These are phyloP conservation scores for Venusia cambrica DNA, from an alignment of 2,888 invertebrate genomes.

Conservation along the genomic window DNA sequence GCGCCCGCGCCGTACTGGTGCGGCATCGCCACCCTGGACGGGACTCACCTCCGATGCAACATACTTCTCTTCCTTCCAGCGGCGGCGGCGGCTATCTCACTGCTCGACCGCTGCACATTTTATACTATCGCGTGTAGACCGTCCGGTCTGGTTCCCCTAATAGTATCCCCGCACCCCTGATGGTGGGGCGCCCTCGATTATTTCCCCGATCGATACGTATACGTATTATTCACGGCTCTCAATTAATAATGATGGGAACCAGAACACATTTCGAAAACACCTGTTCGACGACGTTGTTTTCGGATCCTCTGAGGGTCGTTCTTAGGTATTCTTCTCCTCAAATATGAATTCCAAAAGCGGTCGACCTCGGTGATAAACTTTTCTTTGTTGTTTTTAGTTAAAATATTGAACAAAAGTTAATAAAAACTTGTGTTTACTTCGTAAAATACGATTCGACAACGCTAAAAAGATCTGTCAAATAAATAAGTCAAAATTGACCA, in stretches of 20 bases:
- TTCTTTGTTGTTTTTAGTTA: conserved; percentile 20
- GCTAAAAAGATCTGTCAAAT: conserved; percentile 72
- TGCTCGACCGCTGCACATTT: conserved; percentile 25
- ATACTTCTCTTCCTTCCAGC: conserved; percentile 42
- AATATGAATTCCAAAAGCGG: conserved; percentile 5
- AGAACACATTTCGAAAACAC: conserved; percentile 86
- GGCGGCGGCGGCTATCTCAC: conserved; percentile 38
- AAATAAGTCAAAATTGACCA: conserved; percentile 73
- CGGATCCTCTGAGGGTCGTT: conserved; percentile 78
- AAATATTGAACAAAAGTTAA: conserved; percentile 26
- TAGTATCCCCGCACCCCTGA: conserved; percentile 16
- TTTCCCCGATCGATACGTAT: conserved; percentile 70
- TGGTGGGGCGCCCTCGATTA: conserved; percentile 34
- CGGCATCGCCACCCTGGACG: conserved; percentile 83
- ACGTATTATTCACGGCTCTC: conserved; percentile 72
- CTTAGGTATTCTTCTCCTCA: conserved; percentile 44
- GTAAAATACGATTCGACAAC: conserved; percentile 69
- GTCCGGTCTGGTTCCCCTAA: conserved; percentile 25
- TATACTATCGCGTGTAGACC: conserved; percentile 6
- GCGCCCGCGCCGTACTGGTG: conserved; percentile 90
- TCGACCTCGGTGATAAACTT: conserved; percentile 18
- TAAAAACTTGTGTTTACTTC: conserved; percentile 62
- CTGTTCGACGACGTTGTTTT: conserved; percentile 87
- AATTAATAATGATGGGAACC: conserved; percentile 77
- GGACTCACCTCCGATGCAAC: conserved; percentile 57